Base-by-base conservation (phyloP, 2,797 vertebrate species). In the Danio albolineatus region DNA sequence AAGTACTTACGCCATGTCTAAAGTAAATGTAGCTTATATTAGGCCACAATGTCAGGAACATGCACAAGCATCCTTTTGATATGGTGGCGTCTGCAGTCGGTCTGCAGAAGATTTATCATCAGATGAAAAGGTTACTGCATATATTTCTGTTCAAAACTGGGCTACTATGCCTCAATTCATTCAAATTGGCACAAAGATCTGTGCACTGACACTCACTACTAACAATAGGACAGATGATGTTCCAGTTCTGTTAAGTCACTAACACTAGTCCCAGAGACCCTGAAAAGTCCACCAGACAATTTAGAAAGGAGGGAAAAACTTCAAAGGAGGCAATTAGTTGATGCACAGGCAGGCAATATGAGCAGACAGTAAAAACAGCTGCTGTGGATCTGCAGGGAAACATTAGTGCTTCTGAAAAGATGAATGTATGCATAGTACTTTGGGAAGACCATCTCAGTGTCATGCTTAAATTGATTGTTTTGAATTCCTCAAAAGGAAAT, bases 241-340 rank as follows among this genome's bases (percentile, higher is more conserved):
- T 57, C n/a, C 43, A 73, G 16, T 65, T 86, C 59, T 81, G 83
- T 57, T 73, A 41, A 77, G 80, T 83, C 76, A 82, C 67, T 56
- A 65, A 66, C 71, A 60, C 49, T 49, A 59, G 56, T 76, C 60
- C 67, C 59, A 53, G 60, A 79, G 28, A 67, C 54, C 17, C 48
- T 12, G 12, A 44, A 49, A 71, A 76, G 12, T 51, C 61, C 12
- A 65, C 51, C 54, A 38, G 74, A 39, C n/a, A 71, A 10, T 79
- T 72, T 71, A 49, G 57, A 82, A 66, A 75, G 16, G 5, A 76
- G 53, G 67, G 39, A 57, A 60, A 67, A 57, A 79, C 78, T 79
- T 87, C 75, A 83, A 82, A 85, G 53, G 48, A 80, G 10, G 54
- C 13, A 51, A 73, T 85, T 82, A 77, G 43, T 49, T 49, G n/a